Conservation (phyloP, 2,888 invertebrate genomes). For the Caenorhabditis virilis region DNA sequence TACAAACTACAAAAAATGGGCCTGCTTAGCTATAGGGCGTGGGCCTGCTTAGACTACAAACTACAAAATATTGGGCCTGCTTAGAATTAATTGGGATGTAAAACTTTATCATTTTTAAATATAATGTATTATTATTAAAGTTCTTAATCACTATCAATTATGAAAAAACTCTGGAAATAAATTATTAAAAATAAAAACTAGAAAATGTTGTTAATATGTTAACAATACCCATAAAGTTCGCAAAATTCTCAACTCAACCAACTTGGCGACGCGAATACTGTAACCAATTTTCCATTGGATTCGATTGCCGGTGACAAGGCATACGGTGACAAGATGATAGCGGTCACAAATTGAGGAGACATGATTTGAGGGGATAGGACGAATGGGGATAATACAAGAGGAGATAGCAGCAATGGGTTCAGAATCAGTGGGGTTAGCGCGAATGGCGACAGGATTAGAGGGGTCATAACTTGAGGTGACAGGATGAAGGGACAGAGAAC, state of each 20-base stretch:
- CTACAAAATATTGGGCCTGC: too few relatives aligned
- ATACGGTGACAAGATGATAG: constrained; percentile 41
- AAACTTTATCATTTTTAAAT: too few relatives aligned
- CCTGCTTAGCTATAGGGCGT: too few relatives aligned
- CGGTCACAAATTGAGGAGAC: constrained; percentile 42
- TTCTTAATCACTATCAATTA: too few relatives aligned
- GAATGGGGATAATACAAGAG: constrained; percentile 47
- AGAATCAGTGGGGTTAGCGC: constrained; percentile 37
- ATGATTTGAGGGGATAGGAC: constrained; percentile 53
- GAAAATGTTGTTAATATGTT: too few relatives aligned
- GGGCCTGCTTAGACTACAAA: too few relatives aligned
- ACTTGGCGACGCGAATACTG: constrained; percentile 40
- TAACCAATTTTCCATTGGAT: constrained; percentile 25
- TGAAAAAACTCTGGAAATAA: too few relatives aligned
- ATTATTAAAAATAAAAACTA: too few relatives aligned
- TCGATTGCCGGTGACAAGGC: constrained; percentile 38
- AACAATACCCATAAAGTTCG: too few relatives aligned
- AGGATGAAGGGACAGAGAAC: constrained; percentile 51
- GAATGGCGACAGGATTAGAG: constrained; percentile 51
- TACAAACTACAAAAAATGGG: too few relatives aligned
- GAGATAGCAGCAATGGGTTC: constrained; percentile 37
- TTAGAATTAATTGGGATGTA: too few relatives aligned
- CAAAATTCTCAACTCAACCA: constrained; percentile 22
- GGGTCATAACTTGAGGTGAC: constrained; percentile 52
- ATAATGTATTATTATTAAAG: too few relatives aligned